Conservation (phyloP, 2,888 invertebrate genomes). For the Spialia ferax region DNA sequence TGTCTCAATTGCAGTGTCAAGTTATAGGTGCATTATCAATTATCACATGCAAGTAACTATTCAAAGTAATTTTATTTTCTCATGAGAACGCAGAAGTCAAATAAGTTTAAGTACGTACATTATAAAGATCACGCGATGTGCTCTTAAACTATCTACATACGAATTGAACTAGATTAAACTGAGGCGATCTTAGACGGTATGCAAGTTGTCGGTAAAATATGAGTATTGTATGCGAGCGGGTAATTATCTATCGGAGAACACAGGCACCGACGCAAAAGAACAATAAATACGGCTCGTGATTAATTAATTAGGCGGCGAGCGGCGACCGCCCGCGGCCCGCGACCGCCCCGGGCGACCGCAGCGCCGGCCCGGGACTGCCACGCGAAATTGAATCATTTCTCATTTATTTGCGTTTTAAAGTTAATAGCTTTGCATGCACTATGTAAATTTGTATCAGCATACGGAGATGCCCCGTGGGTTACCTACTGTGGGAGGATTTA, state of each 20-base stretch:
- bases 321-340: conserved; percentile 39
- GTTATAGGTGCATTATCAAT: no score
- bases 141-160: neutral
- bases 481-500: conserved; percentile 7
- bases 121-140: conserved; percentile 14
- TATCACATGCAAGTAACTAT: neutral
- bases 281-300: conserved; percentile 37
- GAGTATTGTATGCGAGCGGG: conserved; percentile 31
- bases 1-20: neutral
- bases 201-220: conserved; percentile 35
- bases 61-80: neutral
- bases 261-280: conserved; percentile 36
- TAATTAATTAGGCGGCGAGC: conserved; percentile 41
- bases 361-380: conserved; percentile 15
- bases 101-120: neutral
- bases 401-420: conserved; percentile 35
- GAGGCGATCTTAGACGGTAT: conserved; percentile 11
- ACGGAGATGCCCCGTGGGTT: neutral
- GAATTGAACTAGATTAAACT: conserved; percentile 8
- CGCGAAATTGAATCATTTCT: conserved; percentile 39
- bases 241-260: conserved; percentile 44
- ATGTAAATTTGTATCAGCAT: conserved; percentile 17
- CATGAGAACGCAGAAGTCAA: neutral
- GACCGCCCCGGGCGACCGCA: conserved; percentile 15
- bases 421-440: conserved; percentile 28